These are phyloP conservation scores for Gryllus longicercus DNA, from an alignment of 2,888 invertebrate genomes.

Conservation along the genomic window DNA sequence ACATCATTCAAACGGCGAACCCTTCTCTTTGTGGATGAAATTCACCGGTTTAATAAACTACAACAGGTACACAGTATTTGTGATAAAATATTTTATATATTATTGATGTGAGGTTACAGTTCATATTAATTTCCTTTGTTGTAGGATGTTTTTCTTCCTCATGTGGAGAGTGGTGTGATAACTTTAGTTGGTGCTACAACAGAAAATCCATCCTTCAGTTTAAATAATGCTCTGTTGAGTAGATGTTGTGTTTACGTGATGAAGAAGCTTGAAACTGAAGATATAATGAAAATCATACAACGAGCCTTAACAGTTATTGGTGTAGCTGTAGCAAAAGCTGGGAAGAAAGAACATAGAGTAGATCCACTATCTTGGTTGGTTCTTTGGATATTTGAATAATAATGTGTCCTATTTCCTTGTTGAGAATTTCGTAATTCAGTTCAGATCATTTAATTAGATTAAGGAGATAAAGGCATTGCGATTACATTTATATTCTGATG, in stretches of 20 bases:
- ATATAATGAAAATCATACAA: conserved; percentile 60
- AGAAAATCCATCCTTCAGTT: conserved; percentile 82
- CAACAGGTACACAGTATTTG: conserved; percentile 57
- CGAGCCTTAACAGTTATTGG: conserved; percentile 53
- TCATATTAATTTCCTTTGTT: conserved; percentile 20
- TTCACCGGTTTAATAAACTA: conserved; percentile 79
- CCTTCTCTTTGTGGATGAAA: conserved; percentile 81
- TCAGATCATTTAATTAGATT: too few species aligned
- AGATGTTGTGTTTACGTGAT: conserved; percentile 72
- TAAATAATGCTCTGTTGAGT: conserved; percentile 75
- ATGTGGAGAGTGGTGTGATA: conserved; percentile 76
- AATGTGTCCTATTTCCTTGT: too few species aligned
- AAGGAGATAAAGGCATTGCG: too few species aligned
- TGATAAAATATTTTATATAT: not conserved
- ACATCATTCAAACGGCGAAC: conserved; percentile 66
- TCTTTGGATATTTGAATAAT: not conserved
- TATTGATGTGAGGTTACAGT: not conserved
- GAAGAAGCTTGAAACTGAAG: conserved; percentile 62
- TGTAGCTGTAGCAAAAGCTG: conserved; percentile 36
- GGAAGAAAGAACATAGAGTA: not conserved
- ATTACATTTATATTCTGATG: too few species aligned
- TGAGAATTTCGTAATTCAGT: too few species aligned
- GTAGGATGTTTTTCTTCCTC: conserved; percentile 70
- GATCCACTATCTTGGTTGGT: not conserved
- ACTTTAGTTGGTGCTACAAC: conserved; percentile 79